A percentile compares a stretch with the other conserved stretches of the same genome.
Conservation (phyloP, 2,797 vertebrate genomes). For the Chanos chanos region DNA sequence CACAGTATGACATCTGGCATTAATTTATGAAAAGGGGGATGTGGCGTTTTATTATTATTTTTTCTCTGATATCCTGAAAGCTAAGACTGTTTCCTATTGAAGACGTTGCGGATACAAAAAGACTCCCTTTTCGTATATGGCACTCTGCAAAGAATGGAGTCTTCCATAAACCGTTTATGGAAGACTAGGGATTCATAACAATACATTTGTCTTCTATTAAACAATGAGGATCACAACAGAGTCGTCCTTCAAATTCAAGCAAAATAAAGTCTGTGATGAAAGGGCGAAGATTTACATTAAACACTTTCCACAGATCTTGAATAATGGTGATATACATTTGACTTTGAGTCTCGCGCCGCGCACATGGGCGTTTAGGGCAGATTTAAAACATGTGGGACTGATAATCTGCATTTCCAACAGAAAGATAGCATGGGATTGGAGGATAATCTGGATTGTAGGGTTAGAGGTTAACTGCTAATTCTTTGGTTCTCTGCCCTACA, state of each 20-base stretch:
- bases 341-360: background rate
- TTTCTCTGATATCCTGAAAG: constrained; percentile 2
- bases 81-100: constrained; percentile 1
- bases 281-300: constrained; percentile 36
- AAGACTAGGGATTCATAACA: constrained; percentile 28
- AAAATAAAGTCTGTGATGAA: constrained; percentile 33
- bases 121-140: background rate
- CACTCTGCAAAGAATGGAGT: background rate
- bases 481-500: background rate
- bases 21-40: constrained; percentile 8
- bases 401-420: constrained; percentile 25
- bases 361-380: background rate
- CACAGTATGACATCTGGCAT: constrained; percentile 8
- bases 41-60: background rate
- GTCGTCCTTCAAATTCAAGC: constrained; percentile 32
- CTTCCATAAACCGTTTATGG: constrained; percentile 29
- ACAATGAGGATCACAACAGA: constrained; percentile 25
- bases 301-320: constrained; percentile 32
- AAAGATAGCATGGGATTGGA: constrained; percentile 10
- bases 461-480: constrained; percentile 40
- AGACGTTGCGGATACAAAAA: too few species aligned
- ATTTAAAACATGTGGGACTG: constrained; percentile 16
- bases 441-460: constrained; percentile 45
- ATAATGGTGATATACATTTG: constrained; percentile 23
- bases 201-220: constrained; percentile 19